Evolutionary conservation across 2,888 invertebrate species (phyloP), one percentile per base, ranked within the genome.

Genomic region (Yponomeuta plumbellus): DNA sequence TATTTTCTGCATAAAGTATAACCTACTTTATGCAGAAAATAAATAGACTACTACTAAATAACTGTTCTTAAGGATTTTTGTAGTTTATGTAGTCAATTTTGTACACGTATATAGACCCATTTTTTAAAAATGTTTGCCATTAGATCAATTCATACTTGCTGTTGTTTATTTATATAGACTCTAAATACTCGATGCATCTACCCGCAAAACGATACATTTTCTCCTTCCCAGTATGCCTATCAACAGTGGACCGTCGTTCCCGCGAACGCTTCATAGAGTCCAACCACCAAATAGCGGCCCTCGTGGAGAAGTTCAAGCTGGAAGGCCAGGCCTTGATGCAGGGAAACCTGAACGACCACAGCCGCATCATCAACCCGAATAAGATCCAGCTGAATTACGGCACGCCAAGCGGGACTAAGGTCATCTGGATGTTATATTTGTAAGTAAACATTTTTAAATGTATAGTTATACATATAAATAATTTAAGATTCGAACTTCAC

Each of bases 261-360:
- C 93, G 98, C 17, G 98, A 98, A 79, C 93, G 98, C 26, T 98
- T 99, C 78, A 92, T 97, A 61, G 97, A 98, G 79, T 98, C 98
- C 0, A 97, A 97, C 79, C 96, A 97, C 74, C 98, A 98, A 85
- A 98, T 98, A 72, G 95, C 97, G 3, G 96, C 97, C 0, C 85
- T 98, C 20, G 97, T 98, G 0, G 97, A 98, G 74, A 96, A 97
- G 76, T 98, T 98, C 83, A 96, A 97, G 78, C 85, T 95, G 44
- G 97, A 98, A 84, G 97, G 97, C 0, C 94, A 94, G 10, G 93
- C 94, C 11, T 94, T 95, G 73, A 92, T 95, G 80, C 96, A 96
- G 76, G 93, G 89, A 8, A 86, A 90, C 62, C 86, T 89, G 0
- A 86, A 92, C 40, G 92, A 93, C 44, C 92, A 93, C 67, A 92